phyloP scores from a whole-genome alignment of 64 coral and sea anemone genomes.

The Dendronephthya gigantea region DNA sequence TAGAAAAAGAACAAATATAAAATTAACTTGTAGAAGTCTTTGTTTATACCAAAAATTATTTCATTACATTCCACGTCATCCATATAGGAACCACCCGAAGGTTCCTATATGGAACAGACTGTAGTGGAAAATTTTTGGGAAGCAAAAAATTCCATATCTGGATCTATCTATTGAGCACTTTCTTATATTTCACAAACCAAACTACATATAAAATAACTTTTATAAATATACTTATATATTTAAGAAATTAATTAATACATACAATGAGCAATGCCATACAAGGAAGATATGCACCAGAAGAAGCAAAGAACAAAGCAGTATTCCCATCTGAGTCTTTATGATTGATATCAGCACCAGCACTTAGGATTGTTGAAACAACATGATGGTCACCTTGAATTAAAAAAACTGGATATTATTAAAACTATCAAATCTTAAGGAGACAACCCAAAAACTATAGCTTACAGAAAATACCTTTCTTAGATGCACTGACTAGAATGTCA shows the following conservation, averaged over 20 bases:
- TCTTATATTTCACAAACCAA: no score
- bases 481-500: slow-evolving; percentile 65
- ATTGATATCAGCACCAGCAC: slow-evolving; percentile 76
- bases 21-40: neutral
- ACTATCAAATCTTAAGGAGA: no score
- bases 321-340: slow-evolving; percentile 74
- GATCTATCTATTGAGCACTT: no score
- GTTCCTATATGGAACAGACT: no score
- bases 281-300: slow-evolving; percentile 69
- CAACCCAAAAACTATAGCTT: no score
- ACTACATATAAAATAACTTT: no score
- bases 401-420: no score
- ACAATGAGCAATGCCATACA: slow-evolving; percentile 98
- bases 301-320: slow-evolving; percentile 83
- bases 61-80: neutral
- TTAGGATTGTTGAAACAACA: slow-evolving; percentile 64
- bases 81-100: no score
- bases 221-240: no score
- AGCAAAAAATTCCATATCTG: no score
- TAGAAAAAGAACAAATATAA: neutral
- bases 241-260: neutral
- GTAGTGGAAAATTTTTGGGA: no score
- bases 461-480: slow-evolving; percentile 47
- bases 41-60: neutral
- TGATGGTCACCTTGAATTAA: slow-evolving; percentile 69